phyloP scores from a whole-genome alignment of 2,797 vertebrate species.

The Bufotes viridis region DNA sequence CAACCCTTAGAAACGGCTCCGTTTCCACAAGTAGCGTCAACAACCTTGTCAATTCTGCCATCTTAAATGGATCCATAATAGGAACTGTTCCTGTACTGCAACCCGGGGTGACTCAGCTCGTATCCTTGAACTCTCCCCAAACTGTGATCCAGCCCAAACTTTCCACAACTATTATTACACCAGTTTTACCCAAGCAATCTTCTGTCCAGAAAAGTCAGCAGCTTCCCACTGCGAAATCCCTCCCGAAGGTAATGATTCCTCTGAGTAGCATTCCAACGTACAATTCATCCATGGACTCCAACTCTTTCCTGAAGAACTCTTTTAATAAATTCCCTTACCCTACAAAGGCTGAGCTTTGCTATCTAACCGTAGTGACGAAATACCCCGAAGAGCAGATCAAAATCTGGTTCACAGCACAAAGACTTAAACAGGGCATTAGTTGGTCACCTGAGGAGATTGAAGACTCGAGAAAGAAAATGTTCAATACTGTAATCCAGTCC shows the following conservation, averaged over 20 bases:
- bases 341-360: slow-evolving; percentile 96
- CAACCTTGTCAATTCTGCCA: slow-evolving; percentile 68
- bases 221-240: slow-evolving; percentile 84
- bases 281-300: slow-evolving; percentile 94
- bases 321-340: slow-evolving; percentile 98
- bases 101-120: slow-evolving; percentile 89
- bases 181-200: slow-evolving; percentile 65
- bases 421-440: slow-evolving; percentile 97
- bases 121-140: slow-evolving; percentile 71
- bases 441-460: slow-evolving; percentile 98
- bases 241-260: slow-evolving; percentile 98
- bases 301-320: slow-evolving; percentile 94
- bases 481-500: slow-evolving; percentile 96
- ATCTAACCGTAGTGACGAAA: slow-evolving; percentile 97
- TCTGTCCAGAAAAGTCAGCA: slow-evolving; percentile 71
- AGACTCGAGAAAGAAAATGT: slow-evolving; percentile 97
- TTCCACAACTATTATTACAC: slow-evolving; percentile 57
- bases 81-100: slow-evolving; percentile 87
- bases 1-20: slow-evolving; percentile 68
- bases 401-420: slow-evolving; percentile 98
- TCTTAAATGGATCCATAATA: slow-evolving; percentile 86
- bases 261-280: slow-evolving; percentile 98
- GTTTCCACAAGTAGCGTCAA: slow-evolving; percentile 68
- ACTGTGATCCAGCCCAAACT: slow-evolving; percentile 85
- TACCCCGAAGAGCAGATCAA: slow-evolving; percentile 98